These are phyloP conservation scores for Thunnus maccoyii DNA, from an alignment of 2,113 vertebrate genomes.

Conservation along the genomic window DNA sequence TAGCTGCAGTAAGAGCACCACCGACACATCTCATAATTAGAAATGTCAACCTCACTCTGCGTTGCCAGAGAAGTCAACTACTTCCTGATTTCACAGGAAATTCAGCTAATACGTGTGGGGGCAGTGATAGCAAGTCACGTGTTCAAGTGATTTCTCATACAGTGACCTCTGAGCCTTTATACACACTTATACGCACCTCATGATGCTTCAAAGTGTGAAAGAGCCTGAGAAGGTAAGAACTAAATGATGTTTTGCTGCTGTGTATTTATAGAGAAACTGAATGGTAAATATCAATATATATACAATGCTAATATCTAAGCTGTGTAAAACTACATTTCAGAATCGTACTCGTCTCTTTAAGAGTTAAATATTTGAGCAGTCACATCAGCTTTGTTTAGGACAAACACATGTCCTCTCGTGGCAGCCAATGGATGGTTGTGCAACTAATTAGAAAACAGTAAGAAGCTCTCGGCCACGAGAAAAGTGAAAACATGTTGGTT, in stretches of 20 bases:
- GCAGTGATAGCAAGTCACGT: neutral
- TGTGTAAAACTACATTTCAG: neutral
- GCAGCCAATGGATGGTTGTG: conserved; percentile 49
- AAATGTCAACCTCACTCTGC: neutral
- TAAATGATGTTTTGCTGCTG: no score
- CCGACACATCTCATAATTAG: neutral
- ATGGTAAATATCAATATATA: neutral
- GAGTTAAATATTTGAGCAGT: conserved; percentile 68
- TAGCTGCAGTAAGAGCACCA: neutral
- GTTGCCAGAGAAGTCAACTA: neutral
- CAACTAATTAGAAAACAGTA: conserved; percentile 67
- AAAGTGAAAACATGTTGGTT: conserved; percentile 49
- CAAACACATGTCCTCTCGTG: conserved; percentile 61
- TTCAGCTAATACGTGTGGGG: neutral
- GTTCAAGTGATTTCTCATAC: neutral
- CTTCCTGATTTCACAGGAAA: conserved; percentile 67
- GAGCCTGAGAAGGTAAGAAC: conserved; percentile 64
- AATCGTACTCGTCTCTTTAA: neutral
- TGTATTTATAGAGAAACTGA: neutral
- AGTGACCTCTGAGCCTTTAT: neutral
- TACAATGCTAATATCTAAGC: no score
- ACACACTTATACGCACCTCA: neutral
- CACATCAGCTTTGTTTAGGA: conserved; percentile 62
- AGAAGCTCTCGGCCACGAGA: conserved; percentile 56
- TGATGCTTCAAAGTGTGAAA: conserved; percentile 5